A percentile compares a stretch with the other conserved stretches of the same genome.
Conservation (phyloP, 2,113 vertebrate species). For the Tachysurus vachellii region DNA sequence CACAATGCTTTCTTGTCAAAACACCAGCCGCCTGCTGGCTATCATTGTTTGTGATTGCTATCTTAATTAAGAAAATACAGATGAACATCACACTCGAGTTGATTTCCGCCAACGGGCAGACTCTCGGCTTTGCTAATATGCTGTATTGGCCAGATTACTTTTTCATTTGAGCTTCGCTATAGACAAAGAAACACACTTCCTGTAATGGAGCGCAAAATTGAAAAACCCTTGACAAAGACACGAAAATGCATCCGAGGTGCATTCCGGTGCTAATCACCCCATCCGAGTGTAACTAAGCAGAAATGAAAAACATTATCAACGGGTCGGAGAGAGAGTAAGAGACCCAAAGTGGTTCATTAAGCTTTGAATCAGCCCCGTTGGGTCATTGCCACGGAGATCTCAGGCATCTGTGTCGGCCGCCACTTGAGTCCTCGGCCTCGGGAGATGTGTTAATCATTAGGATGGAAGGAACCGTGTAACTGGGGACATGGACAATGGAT, state of each 20-base stretch:
- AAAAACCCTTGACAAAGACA: constrained; percentile 22
- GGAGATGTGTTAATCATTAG: constrained; percentile 36
- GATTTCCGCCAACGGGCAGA: constrained; percentile 30
- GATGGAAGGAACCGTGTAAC: constrained; percentile 8
- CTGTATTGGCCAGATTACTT: constrained; percentile 15
- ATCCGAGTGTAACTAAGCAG: constrained; percentile 21
- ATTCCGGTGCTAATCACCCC: constrained; percentile 14
- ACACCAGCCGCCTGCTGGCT: constrained; percentile 33
- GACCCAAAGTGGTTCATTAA: constrained; percentile 40
- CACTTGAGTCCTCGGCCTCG: constrained; percentile 21
- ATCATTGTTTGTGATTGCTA: constrained; percentile 3
- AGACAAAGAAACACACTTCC: neutral
- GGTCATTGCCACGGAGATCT: constrained; percentile 32
- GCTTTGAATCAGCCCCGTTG: constrained; percentile 14
- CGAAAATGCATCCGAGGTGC: neutral
- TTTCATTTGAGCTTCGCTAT: constrained; percentile 40
- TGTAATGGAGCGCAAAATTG: constrained; percentile 44
- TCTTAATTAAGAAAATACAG: constrained; percentile 26
- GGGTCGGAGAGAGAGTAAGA: constrained; percentile 6
- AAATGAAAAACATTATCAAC: constrained; percentile 19
- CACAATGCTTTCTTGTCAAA: constrained; percentile 46
- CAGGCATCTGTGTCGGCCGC: constrained; percentile 13
- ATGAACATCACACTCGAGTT: constrained; percentile 31
- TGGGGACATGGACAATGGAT: neutral
- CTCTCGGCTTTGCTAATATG: constrained; percentile 35